Evolutionary conservation across 2,797 vertebrate species (phyloP).

Genomic region (Taenioides sp.): DNA sequence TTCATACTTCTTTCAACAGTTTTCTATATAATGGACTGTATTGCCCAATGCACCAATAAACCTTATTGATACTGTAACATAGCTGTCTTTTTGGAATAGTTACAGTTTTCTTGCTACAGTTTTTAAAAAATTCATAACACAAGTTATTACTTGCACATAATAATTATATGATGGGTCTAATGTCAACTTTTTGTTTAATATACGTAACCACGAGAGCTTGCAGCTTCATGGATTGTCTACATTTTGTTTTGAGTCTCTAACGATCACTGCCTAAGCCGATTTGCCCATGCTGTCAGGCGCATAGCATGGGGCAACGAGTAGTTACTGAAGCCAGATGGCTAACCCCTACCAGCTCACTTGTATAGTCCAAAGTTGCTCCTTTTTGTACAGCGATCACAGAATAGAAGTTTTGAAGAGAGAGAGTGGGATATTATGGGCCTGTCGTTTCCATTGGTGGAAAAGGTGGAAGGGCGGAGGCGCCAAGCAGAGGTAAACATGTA

Average conservation of each 20-base stretch:
- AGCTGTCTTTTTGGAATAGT: not conserved
- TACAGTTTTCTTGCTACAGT: not conserved
- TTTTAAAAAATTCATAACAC: not conserved
- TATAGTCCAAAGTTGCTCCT: slow-evolving; percentile 57
- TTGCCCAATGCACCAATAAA: slow-evolving; percentile 9
- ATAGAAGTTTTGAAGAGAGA: slow-evolving; percentile 48
- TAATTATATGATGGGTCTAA: not conserved
- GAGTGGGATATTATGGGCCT: slow-evolving; percentile 49
- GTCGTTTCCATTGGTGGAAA: slow-evolving; percentile 50
- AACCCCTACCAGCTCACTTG: slow-evolving; percentile 67
- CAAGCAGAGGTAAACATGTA: slow-evolving; percentile 82
- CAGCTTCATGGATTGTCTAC: slow-evolving; percentile 17
- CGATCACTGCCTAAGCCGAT: slow-evolving; percentile 63
- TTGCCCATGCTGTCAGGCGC: slow-evolving; percentile 72
- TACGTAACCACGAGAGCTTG: not conserved
- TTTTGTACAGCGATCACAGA: slow-evolving; percentile 63
- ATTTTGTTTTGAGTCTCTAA: slow-evolving; percentile 41
- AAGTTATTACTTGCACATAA: not conserved
- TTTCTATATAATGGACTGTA: slow-evolving; percentile 35
- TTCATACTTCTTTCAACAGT: slow-evolving; percentile 33
- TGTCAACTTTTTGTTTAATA: not conserved
- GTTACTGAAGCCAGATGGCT: slow-evolving; percentile 72
- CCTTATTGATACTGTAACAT: not conserved
- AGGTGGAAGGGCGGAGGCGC: slow-evolving; percentile 51
- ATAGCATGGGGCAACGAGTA: slow-evolving; percentile 69